These are phyloP conservation scores for Piezodorus guildinii DNA, from an alignment of 1,140 invertebrate genomes.

Conservation along the genomic window DNA sequence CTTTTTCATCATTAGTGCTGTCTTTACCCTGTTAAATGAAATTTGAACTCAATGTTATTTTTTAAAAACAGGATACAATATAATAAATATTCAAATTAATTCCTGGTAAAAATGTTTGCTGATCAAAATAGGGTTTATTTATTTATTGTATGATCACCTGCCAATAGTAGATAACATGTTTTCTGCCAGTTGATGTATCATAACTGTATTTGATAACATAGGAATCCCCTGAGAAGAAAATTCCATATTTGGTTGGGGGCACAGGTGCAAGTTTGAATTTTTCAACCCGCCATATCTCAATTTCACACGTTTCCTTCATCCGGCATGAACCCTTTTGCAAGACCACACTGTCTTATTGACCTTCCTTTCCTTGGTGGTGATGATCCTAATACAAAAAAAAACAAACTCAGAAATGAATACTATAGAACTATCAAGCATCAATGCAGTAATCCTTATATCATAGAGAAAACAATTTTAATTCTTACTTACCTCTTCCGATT, in stretches of 20 bases:
- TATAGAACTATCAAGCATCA: too few relatives aligned
- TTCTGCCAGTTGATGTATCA: slow-evolving; percentile 38
- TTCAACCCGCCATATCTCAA: slow-evolving; percentile 41
- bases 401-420: too few relatives aligned
- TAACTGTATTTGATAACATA: slow-evolving; percentile 66
- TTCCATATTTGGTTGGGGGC: slow-evolving; percentile 42
- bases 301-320: slow-evolving; percentile 50
- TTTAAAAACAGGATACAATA: too few relatives aligned
- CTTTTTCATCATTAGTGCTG: slow-evolving; percentile 47
- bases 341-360: slow-evolving; percentile 18
- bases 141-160: slow-evolving; percentile 35
- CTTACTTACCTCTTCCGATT: neutral
- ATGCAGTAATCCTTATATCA: too few relatives aligned
- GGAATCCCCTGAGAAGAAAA: slow-evolving; percentile 62
- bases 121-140: slow-evolving; percentile 32
- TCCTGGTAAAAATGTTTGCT: too few relatives aligned
- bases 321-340: slow-evolving; percentile 56
- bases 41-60: too few relatives aligned
- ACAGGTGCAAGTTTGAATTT: slow-evolving; percentile 45
- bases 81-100: too few relatives aligned
- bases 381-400: neutral
- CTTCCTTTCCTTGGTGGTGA: slow-evolving; percentile 16
- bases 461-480: too few relatives aligned
- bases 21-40: slow-evolving; percentile 36
- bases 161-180: slow-evolving; percentile 62